Percentiles rank a stretch among this genome's conserved stretches.
These are phyloP conservation scores for Sphenodon punctatus DNA, from an alignment of 2,797 vertebrate species.

Conservation along the genomic window DNA sequence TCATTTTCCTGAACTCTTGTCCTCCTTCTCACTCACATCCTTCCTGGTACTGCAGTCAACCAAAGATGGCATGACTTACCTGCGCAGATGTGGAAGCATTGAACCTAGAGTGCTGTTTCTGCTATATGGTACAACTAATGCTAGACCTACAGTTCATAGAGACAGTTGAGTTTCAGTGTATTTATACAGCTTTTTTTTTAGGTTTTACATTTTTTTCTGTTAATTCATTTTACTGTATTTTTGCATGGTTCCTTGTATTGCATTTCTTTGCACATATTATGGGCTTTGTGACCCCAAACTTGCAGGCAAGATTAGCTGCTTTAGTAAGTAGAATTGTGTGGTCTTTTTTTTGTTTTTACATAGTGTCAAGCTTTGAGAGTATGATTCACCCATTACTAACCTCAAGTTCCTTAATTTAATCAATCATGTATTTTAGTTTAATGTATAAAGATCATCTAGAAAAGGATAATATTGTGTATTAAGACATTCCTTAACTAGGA, in stretches of 20 bases:
- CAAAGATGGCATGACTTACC: conserved; percentile 99
- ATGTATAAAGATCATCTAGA: conserved; percentile 93
- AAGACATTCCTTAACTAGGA: conserved; percentile 98
- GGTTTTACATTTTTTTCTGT: conserved; percentile 88
- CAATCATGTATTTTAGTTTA: conserved; percentile 93
- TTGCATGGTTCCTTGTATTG: conserved; percentile 99
- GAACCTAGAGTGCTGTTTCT: conserved; percentile 92
- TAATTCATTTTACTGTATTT: conserved; percentile 85
- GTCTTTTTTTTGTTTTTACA: conserved; percentile 80
- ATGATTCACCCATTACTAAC: conserved; percentile 91
- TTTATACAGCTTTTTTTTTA: conserved; percentile 96
- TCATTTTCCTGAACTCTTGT: conserved; percentile 83
- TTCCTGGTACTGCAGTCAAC: conserved; percentile 98
- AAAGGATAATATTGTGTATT: conserved; percentile 87
- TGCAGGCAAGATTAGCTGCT: conserved; percentile 97
- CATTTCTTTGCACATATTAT: conserved; percentile 99
- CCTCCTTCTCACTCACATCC: conserved; percentile 70
- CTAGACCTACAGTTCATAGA: conserved; percentile 91
- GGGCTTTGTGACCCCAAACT: conserved; percentile 88
- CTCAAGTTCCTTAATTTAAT: conserved; percentile 92
- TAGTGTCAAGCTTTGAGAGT: conserved; percentile 92
- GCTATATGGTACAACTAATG: conserved; percentile 91
- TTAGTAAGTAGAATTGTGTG: conserved; percentile 93
- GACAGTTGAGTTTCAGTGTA: conserved; percentile 94
- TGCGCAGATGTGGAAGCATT: conserved; percentile 89